Evolutionary conservation across 2,888 invertebrate genomes (phyloP).

Genomic region (Leucozona laternaria): DNA sequence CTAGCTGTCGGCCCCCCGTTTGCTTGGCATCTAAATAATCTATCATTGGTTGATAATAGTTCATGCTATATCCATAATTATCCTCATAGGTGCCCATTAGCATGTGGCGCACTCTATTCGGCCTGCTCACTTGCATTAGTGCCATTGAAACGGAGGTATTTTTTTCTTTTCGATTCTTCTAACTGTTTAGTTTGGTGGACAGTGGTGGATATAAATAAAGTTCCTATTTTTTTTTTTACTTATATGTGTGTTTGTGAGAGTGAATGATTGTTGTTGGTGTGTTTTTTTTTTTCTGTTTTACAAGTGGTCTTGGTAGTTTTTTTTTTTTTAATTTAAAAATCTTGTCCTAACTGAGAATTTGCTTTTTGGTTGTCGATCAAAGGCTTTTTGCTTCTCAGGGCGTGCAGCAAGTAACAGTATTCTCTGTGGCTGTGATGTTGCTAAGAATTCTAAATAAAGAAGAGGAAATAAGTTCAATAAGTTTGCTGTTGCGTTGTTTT

Average conservation of each 20-base stretch:
- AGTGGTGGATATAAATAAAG: constrained; percentile 73
- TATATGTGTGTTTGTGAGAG: constrained; percentile 20
- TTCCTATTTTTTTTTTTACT: constrained; percentile 61
- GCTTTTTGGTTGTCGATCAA: constrained; percentile 51
- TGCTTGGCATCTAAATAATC: constrained; percentile 91
- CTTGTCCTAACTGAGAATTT: constrained; percentile 60
- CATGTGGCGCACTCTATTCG: constrained; percentile 80
- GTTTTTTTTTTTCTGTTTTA: constrained; percentile 25
- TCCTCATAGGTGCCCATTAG: constrained; percentile 88
- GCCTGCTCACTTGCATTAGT: constrained; percentile 81
- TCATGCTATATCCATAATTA: constrained; percentile 93
- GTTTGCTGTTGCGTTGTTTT: not conserved
- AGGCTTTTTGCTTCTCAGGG: constrained; percentile 49
- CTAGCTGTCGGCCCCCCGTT: constrained; percentile 80
- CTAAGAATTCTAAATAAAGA: constrained; percentile 62
- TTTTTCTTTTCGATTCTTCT: constrained; percentile 66
- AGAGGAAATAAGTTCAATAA: constrained; percentile 41
- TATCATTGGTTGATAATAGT: constrained; percentile 94
- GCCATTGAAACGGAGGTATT: constrained; percentile 79
- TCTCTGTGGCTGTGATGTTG: constrained; percentile 33
- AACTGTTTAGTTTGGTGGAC: constrained; percentile 48
- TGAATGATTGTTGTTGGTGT: constrained; percentile 38
- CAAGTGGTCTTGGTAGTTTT: constrained; percentile 45
- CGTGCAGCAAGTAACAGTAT: constrained; percentile 50
- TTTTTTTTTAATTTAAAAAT: constrained; percentile 20